Evolutionary conservation across 2,797 vertebrate species (phyloP).

Genomic region (Sebastes itinus): DNA sequence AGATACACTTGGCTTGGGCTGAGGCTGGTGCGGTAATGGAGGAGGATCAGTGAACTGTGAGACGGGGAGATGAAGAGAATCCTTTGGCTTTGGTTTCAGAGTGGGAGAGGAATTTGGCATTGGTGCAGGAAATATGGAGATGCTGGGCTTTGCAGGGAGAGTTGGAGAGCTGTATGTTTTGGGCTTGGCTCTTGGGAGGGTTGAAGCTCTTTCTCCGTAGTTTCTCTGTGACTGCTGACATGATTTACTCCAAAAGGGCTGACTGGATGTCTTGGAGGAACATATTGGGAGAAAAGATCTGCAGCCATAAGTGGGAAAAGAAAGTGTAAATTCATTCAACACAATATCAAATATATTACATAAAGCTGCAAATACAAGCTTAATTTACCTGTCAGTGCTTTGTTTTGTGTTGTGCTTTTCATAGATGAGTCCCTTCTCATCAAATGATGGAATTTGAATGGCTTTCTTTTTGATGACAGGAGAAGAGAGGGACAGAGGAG

Average conservation of each 20-base stretch:
- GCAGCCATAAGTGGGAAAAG: not conserved
- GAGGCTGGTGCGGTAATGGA: slow-evolving; percentile 21
- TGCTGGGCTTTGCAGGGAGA: slow-evolving; percentile 37
- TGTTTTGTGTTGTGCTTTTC: slow-evolving; percentile 36
- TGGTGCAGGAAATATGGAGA: slow-evolving; percentile 42
- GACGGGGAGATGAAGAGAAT: slow-evolving; percentile 26
- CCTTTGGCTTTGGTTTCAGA: slow-evolving; percentile 52
- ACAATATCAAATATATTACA: not conserved
- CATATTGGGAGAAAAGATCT: slow-evolving; percentile 58
- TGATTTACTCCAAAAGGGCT: slow-evolving; percentile 32
- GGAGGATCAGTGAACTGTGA: slow-evolving; percentile 37
- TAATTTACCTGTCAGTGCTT: slow-evolving; percentile 64
- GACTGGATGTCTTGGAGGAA: slow-evolving; percentile 19
- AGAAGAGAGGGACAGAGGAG: slow-evolving; percentile 74
- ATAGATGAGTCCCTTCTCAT: slow-evolving; percentile 57
- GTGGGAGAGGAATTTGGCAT: slow-evolving; percentile 55
- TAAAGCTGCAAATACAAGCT: not conserved
- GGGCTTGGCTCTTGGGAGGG: slow-evolving; percentile 61
- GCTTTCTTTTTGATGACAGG: slow-evolving; percentile 80
- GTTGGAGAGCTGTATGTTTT: slow-evolving; percentile 40
- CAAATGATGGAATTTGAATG: slow-evolving; percentile 80
- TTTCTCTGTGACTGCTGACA: slow-evolving; percentile 29
- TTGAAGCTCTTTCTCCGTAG: slow-evolving; percentile 50
- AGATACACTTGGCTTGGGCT: slow-evolving; percentile 46
- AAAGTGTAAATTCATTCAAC: not conserved